These are phyloP conservation scores for Enteromius viviparus DNA, from an alignment of 2,797 vertebrate genomes.

Conservation along the genomic window DNA sequence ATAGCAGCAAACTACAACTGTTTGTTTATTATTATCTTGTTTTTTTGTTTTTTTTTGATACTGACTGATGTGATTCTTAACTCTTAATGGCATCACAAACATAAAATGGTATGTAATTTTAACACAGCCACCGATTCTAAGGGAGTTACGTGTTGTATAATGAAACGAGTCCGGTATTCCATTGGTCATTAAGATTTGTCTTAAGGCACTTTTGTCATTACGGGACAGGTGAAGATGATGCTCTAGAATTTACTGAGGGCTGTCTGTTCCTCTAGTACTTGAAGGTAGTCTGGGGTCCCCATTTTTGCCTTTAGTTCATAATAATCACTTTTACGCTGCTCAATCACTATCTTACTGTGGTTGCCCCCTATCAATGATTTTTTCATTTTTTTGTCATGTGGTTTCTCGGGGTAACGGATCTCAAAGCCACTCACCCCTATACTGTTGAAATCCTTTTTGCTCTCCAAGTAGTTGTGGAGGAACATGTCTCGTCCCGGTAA, in stretches of 20 bases:
- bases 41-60: slow-evolving; percentile 46
- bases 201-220: slow-evolving; percentile 98
- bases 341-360: slow-evolving; percentile 97
- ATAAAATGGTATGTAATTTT: slow-evolving; percentile 69
- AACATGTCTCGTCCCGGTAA: slow-evolving; percentile 93
- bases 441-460: slow-evolving; percentile 97
- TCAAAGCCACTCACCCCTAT: slow-evolving; percentile 98
- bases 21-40: slow-evolving; percentile 48
- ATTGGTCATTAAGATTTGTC: slow-evolving; percentile 90
- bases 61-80: slow-evolving; percentile 65
- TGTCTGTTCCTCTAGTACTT: slow-evolving; percentile 99
- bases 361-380: slow-evolving; percentile 97
- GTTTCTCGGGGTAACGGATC: slow-evolving; percentile 96
- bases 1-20: slow-evolving; percentile 78
- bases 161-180: slow-evolving; percentile 89
- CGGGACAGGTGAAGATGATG: slow-evolving; percentile 77
- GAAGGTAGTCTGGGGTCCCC: slow-evolving; percentile 97
- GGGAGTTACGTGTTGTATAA: slow-evolving; percentile 65
- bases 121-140: slow-evolving; percentile 74
- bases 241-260: slow-evolving; percentile 97
- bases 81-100: slow-evolving; percentile 68
- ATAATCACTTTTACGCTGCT: slow-evolving; percentile 98
- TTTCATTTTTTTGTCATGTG: slow-evolving; percentile 93
- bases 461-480: slow-evolving; percentile 95
- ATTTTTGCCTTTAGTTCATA: slow-evolving; percentile 98